Percentiles rank a stretch among this genome's conserved stretches.
Evolutionary conservation across 2,113 vertebrate species (phyloP).

Genomic region (Toxotes jaculatrix): DNA sequence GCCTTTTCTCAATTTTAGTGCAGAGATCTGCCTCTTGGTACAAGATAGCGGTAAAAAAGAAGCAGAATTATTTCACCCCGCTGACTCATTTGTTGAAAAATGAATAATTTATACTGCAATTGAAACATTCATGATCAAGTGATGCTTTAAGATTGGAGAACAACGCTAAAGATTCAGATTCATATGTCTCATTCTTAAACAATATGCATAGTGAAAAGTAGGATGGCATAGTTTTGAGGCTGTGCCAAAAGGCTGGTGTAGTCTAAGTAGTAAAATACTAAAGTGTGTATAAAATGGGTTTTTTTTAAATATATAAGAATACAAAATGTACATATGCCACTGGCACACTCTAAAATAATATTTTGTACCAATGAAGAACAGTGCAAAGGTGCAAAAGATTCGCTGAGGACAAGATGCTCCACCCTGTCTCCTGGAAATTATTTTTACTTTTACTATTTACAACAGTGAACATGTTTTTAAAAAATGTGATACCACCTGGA

Average conservation of each 20-base stretch:
- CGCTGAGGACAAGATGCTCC: not conserved
- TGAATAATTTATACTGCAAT: not conserved
- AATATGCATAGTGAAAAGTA: no score
- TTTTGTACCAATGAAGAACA: not conserved
- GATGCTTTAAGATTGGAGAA: not conserved
- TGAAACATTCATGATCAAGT: not conserved
- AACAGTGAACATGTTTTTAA: not conserved
- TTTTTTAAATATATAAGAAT: not conserved
- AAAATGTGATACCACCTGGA: not conserved
- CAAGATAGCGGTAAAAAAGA: not conserved
- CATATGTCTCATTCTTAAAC: no score
- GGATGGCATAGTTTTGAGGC: not conserved
- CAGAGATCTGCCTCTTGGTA: conserved; percentile 10
- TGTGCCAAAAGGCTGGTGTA: not conserved
- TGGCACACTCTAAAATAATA: not conserved
- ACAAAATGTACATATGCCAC: not conserved
- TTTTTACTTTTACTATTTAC: not conserved
- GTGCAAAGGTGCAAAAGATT: not conserved
- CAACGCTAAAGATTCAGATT: not conserved
- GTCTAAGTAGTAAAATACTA: no score
- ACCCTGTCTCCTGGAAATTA: no score
- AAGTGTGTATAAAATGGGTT: not conserved
- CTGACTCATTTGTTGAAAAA: not conserved
- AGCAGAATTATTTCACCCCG: not conserved
- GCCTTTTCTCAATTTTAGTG: not conserved